Evolutionary conservation across 2,797 vertebrate species (phyloP).

Genomic region (Amniataba percoides): DNA sequence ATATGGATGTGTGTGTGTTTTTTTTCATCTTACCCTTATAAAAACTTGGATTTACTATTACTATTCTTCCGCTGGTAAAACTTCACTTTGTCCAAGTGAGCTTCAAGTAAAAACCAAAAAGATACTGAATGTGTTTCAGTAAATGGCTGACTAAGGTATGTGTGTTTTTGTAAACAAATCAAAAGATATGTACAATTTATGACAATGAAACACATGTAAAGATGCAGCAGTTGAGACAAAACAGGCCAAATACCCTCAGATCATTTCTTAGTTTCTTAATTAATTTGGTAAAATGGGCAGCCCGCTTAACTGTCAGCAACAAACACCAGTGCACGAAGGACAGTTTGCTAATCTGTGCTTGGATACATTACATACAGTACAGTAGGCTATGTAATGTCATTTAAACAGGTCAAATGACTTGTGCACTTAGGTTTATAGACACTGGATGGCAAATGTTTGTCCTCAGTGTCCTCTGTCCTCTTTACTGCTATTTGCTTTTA

Average conservation of each 20-base stretch:
- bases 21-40: not conserved
- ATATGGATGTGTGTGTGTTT: not conserved
- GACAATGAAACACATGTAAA: constrained; percentile 9
- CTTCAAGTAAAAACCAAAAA: constrained; percentile 38
- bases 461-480: constrained; percentile 18
- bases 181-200: constrained; percentile 10
- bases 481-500: constrained; percentile 25
- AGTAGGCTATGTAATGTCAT: not conserved
- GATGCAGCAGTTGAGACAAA: constrained; percentile 22
- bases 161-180: constrained; percentile 28
- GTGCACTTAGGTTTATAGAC: constrained; percentile 42
- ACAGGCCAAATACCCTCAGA: constrained; percentile 19
- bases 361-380: constrained; percentile 19
- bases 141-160: constrained; percentile 12
- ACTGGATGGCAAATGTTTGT: constrained; percentile 32
- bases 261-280: not conserved
- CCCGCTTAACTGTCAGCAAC: constrained; percentile 8
- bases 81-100: not conserved
- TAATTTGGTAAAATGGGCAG: not conserved
- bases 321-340: constrained; percentile 1
- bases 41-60: not conserved
- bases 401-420: constrained; percentile 10
- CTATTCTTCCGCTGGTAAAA: constrained; percentile 1
- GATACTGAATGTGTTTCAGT: constrained; percentile 1
- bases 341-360: constrained; percentile 47